phyloP scores from a whole-genome alignment of 2,797 vertebrate species.

The Ptychadena robeensis region DNA sequence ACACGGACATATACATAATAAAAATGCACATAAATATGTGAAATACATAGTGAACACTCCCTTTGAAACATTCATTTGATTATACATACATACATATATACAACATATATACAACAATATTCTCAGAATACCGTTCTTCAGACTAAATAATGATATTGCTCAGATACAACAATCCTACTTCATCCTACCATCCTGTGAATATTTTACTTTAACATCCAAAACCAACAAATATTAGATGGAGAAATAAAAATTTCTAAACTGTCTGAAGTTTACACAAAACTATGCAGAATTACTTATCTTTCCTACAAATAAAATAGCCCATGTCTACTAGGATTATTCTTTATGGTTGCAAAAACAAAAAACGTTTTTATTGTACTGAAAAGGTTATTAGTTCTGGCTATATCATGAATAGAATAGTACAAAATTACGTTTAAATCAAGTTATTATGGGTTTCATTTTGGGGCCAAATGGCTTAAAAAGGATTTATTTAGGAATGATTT shows the following conservation, averaged over 20 bases:
- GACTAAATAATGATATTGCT: background rate
- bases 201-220: too few species aligned
- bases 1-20: background rate
- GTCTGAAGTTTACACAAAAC: too few species aligned
- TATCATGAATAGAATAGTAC: background rate
- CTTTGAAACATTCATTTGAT: background rate
- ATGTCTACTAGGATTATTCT: too few species aligned
- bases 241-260: too few species aligned
- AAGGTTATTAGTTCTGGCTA: background rate
- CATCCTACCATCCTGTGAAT: background rate
- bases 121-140: background rate
- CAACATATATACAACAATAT: too few species aligned
- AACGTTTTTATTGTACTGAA: background rate
- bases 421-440: background rate
- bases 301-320: background rate
- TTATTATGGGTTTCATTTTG: background rate
- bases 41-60: background rate
- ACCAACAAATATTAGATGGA: too few species aligned
- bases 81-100: too few species aligned
- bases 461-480: background rate
- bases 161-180: background rate
- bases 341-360: background rate
- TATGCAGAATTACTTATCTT: background rate
- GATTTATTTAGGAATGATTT: background rate
- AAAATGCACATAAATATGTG: background rate